Evolutionary conservation across 2,888 invertebrate species (phyloP), one percentile per base, ranked within the genome.

Genomic region (Sarcophaga subvicina): DNA sequence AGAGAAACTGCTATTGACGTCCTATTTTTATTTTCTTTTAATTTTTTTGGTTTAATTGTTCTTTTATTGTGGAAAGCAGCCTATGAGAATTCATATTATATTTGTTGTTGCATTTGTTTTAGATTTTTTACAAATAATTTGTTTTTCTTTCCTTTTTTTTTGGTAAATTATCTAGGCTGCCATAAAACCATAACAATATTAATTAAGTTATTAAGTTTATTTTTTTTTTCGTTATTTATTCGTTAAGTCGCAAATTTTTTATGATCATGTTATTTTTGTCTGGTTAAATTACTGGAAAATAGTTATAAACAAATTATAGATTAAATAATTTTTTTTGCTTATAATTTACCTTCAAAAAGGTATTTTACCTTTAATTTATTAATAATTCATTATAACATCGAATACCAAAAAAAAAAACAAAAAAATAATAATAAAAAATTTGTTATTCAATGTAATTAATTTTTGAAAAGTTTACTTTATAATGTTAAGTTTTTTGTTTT

Each of bases 301-400:
- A 66, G n/a, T 10, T 27, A 37, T 71, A 45, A 20, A 45, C 20
- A 63, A 60, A 14, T 37, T 5, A 75, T 54, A 37, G 69, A 75
- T 67, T 37, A 14, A 62, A 14, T 20, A 25, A 25, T 27, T 64
- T 6, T 73, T 73, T 63, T 72, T 71, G 62, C 11, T 20, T 67
- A 27, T 59, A 84, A 69, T 62, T 84, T 70, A 71, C 84, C 80
- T 80, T 80, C 76, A 45, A 71, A 37, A 76, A 80, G 75, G 84
- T 84, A 60, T 76, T 84, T 75, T 66, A 75, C 49, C 71, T 80
- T 84, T 64, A 73, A 70, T 62, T 66, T 66, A 8, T 27, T 66
- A 37, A 66, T 37, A 64, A 70, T 22, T 25, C 60, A 25, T 71
- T 54, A 25, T 59, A 37, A 37, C 20, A 45, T 54, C 12, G 49